Conservation (phyloP, 1,140 invertebrate genomes). For the Mactra quadrangularis region DNA sequence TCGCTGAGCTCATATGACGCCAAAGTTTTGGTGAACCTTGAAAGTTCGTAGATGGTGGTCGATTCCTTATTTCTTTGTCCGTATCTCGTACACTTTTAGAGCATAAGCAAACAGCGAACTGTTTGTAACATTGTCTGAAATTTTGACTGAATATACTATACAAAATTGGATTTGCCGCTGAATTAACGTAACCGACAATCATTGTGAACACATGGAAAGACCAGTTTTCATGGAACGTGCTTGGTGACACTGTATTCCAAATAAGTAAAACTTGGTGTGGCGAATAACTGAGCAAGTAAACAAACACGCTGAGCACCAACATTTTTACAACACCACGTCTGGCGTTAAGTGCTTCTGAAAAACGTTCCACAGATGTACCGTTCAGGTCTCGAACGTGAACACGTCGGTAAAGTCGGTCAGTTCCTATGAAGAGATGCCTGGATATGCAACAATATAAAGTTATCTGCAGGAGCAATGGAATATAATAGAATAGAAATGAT, state of each 20-base stretch:
- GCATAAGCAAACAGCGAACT: constrained; percentile 8
- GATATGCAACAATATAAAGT: constrained; percentile 79
- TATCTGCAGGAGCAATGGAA: constrained; percentile 80
- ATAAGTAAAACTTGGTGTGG: constrained; percentile 82
- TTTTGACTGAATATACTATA: constrained; percentile 84
- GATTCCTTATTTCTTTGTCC: background rate
- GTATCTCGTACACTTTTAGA: background rate
- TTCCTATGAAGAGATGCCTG: constrained; percentile 78
- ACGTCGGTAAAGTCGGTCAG: constrained; percentile 71
- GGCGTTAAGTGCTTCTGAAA: constrained; percentile 78
- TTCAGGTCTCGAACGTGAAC: constrained; percentile 71
- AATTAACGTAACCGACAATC: constrained; percentile 81
- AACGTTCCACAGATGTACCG: constrained; percentile 71
- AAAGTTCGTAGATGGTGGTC: constrained; percentile 27
- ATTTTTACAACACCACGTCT: constrained; percentile 84
- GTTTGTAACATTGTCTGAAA: constrained; percentile 69
- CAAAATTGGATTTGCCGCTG: constrained; percentile 82
- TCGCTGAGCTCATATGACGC: constrained; percentile 44
- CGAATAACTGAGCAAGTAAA: constrained; percentile 84
- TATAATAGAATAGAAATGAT: constrained; percentile 81
- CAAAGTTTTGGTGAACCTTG: constrained; percentile 40
- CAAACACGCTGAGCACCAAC: constrained; percentile 82
- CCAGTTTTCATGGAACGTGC: constrained; percentile 80
- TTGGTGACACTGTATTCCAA: constrained; percentile 80
- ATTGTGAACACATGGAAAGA: constrained; percentile 81